phyloP scores from a whole-genome alignment of 2,797 vertebrate species.

The Oceanodroma leucorhoa region DNA sequence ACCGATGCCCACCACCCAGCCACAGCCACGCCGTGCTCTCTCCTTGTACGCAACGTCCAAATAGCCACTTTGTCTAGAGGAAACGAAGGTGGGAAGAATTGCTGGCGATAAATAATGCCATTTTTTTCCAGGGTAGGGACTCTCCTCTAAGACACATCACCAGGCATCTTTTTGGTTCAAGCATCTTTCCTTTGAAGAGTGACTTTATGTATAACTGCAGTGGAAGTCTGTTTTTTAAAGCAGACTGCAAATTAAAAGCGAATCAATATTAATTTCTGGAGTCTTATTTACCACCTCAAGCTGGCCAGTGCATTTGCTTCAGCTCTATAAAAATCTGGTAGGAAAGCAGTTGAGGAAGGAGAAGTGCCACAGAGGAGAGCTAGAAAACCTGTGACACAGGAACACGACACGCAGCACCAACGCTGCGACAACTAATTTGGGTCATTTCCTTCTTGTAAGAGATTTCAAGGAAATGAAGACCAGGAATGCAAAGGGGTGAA shows the following conservation, averaged over 20 bases:
- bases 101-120: background rate
- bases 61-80: background rate
- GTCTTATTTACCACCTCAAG: background rate
- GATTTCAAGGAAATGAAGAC: background rate
- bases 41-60: background rate
- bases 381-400: background rate
- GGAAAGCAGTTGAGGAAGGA: background rate
- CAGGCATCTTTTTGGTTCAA: background rate
- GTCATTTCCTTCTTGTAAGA: background rate
- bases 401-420: background rate
- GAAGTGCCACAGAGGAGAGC: background rate
- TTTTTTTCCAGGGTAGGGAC: background rate
- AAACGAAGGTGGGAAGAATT: background rate
- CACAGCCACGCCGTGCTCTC: background rate
- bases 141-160: background rate
- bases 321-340: background rate
- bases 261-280: background rate
- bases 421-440: background rate
- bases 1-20: background rate
- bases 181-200: background rate
- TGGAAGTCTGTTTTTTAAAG: background rate
- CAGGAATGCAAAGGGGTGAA: background rate
- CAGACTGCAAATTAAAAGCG: background rate
- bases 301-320: background rate
- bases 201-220: background rate